Evolutionary conservation across 2,113 vertebrate genomes (phyloP).

Genomic region (Paramisgurnus dabryanus): DNA sequence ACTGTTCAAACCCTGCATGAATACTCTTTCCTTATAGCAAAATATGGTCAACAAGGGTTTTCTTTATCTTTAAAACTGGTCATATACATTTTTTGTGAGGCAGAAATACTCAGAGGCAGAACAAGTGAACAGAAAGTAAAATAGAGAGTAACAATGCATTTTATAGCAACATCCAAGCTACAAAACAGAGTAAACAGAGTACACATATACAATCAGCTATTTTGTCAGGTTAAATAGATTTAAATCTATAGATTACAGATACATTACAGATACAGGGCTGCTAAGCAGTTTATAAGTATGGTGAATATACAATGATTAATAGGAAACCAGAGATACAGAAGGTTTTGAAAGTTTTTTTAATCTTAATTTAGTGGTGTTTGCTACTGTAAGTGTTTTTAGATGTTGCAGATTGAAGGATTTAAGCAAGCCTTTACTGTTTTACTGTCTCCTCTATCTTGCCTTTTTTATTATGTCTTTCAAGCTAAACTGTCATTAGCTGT

Average conservation of each 20-base stretch:
- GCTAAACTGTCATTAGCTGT: slow-evolving; percentile 42
- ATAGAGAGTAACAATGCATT: no score
- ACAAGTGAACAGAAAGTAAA: no score
- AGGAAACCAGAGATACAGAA: no score
- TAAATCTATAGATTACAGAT: no score
- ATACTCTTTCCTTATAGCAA: background rate
- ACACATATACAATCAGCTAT: slow-evolving; percentile 30
- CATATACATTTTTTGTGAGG: background rate
- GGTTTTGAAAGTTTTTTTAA: no score
- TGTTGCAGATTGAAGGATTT: no score
- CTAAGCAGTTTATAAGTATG: no score
- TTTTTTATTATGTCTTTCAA: background rate
- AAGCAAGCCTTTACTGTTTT: no score
- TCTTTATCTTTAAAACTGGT: background rate
- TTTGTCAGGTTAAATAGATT: background rate
- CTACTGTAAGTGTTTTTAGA: no score
- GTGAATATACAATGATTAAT: no score
- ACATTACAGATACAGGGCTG: no score
- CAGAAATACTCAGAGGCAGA: background rate
- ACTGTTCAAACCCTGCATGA: background rate
- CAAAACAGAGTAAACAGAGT: slow-evolving; percentile 44
- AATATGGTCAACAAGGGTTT: background rate
- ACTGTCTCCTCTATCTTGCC: background rate
- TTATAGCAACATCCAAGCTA: slow-evolving; percentile 33
- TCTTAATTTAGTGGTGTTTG: no score